Base-by-base conservation (phyloP, 2,113 vertebrate genomes). In the Salvelinus namaycush region DNA sequence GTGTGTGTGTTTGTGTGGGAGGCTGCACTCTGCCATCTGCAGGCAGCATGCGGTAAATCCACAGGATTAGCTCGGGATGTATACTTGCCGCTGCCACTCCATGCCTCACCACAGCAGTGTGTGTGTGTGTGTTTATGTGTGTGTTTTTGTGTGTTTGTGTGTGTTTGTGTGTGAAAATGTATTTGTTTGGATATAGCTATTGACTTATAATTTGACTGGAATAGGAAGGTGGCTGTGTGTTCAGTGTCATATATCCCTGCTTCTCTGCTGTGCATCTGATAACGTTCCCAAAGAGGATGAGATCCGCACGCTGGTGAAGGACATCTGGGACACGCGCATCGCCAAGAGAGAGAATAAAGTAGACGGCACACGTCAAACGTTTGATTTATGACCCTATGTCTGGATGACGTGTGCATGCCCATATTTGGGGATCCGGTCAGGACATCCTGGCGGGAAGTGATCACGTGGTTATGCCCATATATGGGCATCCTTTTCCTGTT, bases 241-340 rank as follows among this genome's bases (percentile, higher is more conserved):
- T 22, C 3, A 54, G 49, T 16, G 39, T 4, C 1, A 39, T 70
- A 12, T 24, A 8, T 11, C 1, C n/a, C n/a, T 77, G 14, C 83
- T 12, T 75, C 11, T 78, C 13, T 75, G 13, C 14, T 99, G 98
- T 0, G 97, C 97, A 2, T 96, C 97, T 0, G 98, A 99, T 90
- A 96, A 98, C 90, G 97, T 99, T 79, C 97, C 98, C 0, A 96
- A 94, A 83, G 98, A 97, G 0, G 98, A 99, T 1, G 95, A 96
- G 82, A 98, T 99, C 83, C 94, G 98, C 13, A 99, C 97, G 0
- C 91, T 99, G 83, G 91, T 99, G 79, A 99, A 99, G 90, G 98
- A 99, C 69, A 95, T 95, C 49, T 99, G 98, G 98, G 98, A 99
- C 89, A 99, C 97, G 0, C 95, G 97, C 16, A 78, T 97, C 0